These are phyloP conservation scores for Intellagama lesueurii DNA, from an alignment of 2,797 vertebrate species.

Conservation along the genomic window DNA sequence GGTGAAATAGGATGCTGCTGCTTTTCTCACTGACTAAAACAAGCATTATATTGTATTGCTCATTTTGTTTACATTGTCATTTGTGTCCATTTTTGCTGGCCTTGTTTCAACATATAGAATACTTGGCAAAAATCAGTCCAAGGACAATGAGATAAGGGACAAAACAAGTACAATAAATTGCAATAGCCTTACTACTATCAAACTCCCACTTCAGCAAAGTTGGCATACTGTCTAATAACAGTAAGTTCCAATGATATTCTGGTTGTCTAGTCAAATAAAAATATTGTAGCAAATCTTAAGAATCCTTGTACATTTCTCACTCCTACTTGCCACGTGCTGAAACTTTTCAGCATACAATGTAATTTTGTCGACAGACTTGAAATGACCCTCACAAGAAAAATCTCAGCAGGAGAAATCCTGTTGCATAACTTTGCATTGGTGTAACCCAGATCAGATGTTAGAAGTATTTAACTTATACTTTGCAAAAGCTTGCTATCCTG, in stretches of 20 bases:
- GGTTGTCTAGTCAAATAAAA: background rate
- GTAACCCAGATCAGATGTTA: too few species aligned
- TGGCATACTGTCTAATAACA: conserved; percentile 11
- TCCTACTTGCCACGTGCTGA: background rate
- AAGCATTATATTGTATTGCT: background rate
- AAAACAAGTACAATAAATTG: background rate
- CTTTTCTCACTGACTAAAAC: background rate
- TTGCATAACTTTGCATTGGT: too few species aligned
- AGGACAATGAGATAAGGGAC: background rate
- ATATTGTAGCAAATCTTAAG: background rate
- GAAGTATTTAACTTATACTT: too few species aligned
- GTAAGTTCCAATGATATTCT: conserved; percentile 3
- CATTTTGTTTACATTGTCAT: background rate
- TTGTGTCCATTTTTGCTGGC: background rate
- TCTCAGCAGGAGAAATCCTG: background rate
- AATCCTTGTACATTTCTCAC: background rate
- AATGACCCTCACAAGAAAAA: background rate
- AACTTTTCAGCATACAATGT: background rate
- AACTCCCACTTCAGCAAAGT: conserved; percentile 12
- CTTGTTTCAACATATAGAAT: background rate
- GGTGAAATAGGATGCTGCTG: background rate
- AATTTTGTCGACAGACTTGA: background rate
- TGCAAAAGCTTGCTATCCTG: too few species aligned
- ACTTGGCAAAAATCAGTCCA: background rate
- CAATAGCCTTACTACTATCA: background rate